Evolutionary conservation across 1,140 invertebrate species (phyloP).

Genomic region (Drosophila carrolli): DNA sequence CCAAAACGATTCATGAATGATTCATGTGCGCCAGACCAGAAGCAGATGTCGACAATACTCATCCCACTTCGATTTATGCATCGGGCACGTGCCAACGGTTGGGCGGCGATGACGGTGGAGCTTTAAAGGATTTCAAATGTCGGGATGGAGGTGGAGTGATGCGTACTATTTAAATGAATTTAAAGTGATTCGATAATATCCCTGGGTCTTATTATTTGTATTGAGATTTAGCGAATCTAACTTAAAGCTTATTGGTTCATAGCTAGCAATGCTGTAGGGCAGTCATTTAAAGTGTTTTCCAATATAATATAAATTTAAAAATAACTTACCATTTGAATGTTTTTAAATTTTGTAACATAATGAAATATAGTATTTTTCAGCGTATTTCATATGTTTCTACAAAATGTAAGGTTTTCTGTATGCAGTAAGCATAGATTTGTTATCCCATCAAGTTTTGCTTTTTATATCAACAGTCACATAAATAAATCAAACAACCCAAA

Average conservation of each 20-base stretch:
- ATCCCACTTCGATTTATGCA: slow-evolving; percentile 62
- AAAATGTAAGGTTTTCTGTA: no score
- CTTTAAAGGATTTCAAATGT: slow-evolving; percentile 32
- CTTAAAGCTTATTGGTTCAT: not conserved
- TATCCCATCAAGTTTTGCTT: not conserved
- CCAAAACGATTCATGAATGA: slow-evolving; percentile 77
- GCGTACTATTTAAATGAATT: slow-evolving; percentile 4
- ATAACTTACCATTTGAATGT: no score
- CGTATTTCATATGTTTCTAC: no score
- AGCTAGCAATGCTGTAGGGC: no score
- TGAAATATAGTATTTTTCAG: no score
- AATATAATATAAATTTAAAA: no score
- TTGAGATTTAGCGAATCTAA: not conserved
- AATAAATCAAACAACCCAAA: not conserved
- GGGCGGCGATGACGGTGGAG: slow-evolving; percentile 14
- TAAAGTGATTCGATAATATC: not conserved
- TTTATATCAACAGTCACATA: not conserved
- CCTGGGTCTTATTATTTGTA: not conserved
- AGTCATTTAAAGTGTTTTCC: no score
- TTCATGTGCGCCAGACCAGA: slow-evolving; percentile 66
- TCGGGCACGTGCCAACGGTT: slow-evolving; percentile 38
- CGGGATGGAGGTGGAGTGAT: not conserved
- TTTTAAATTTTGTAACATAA: no score
- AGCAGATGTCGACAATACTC: slow-evolving; percentile 72
- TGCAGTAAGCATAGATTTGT: no score